Percentiles rank a stretch among this genome's conserved stretches.
phyloP scores from a whole-genome alignment of 2,113 vertebrate genomes.

The Centrocercus urophasianus region DNA sequence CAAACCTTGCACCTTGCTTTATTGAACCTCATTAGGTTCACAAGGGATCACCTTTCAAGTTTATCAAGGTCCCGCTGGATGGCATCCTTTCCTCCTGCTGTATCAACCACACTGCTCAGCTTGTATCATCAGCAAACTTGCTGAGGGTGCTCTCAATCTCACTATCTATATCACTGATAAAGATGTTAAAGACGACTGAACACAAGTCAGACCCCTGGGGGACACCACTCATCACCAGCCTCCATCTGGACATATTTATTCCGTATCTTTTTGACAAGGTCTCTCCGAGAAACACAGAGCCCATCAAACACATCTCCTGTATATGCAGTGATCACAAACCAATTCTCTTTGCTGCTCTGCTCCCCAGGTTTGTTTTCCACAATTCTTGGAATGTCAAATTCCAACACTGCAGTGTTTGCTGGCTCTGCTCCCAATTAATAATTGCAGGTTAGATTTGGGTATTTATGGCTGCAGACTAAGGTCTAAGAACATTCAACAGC shows the following conservation, averaged over 20 bases:
- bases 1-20: too few relatives aligned
- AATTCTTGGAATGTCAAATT: background rate
- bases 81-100: too few relatives aligned
- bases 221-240: too few relatives aligned
- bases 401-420: conserved; percentile 3
- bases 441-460: conserved; percentile 37
- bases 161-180: too few relatives aligned
- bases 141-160: too few relatives aligned
- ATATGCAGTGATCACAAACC: background rate
- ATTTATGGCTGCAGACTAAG: conserved; percentile 58
- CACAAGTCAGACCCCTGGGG: too few relatives aligned
- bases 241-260: background rate
- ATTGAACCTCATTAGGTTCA: too few relatives aligned
- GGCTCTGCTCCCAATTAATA: conserved; percentile 42
- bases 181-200: too few relatives aligned
- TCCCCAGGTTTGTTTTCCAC: background rate
- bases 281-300: background rate
- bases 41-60: too few relatives aligned
- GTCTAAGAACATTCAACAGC: conserved; percentile 47
- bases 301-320: background rate
- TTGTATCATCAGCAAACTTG: too few relatives aligned
- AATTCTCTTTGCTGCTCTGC: background rate
- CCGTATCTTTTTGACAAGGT: background rate
- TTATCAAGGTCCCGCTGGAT: too few relatives aligned
- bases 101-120: too few relatives aligned